These are phyloP conservation scores for Hedychridium roseum DNA, from an alignment of 2,888 invertebrate species.

Conservation along the genomic window DNA sequence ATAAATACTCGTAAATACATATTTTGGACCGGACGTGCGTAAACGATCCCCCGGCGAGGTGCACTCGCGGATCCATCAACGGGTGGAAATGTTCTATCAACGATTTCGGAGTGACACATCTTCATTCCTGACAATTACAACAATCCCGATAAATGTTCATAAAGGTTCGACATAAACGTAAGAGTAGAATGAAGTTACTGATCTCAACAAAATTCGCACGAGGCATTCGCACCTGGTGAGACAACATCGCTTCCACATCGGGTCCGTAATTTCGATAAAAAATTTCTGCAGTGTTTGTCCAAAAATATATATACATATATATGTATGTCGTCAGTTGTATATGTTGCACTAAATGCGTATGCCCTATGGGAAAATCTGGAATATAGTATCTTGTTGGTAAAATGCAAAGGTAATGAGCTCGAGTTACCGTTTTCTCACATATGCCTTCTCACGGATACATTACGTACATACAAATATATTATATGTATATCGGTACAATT, in stretches of 20 bases:
- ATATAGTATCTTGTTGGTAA: slow-evolving; percentile 20
- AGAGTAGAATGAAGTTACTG: no score
- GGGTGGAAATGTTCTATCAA: no score
- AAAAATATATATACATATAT: slow-evolving; percentile 57
- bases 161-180: no score
- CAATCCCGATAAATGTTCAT: no score
- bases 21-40: slow-evolving; percentile 11
- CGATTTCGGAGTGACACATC: no score
- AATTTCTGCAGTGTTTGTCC: slow-evolving; percentile 43
- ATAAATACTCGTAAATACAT: slow-evolving; percentile 54
- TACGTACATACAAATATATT: not conserved
- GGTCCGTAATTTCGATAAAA: slow-evolving; percentile 41
- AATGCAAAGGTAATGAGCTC: slow-evolving; percentile 35
- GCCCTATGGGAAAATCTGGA: slow-evolving; percentile 28
- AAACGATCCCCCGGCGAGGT: slow-evolving; percentile 13
- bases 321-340: slow-evolving; percentile 50
- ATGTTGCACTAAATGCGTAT: slow-evolving; percentile 43
- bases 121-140: no score
- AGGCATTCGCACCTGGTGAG: no score
- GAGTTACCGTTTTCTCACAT: not conserved
- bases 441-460: not conserved
- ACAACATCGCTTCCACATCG: slow-evolving; percentile 26
- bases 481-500: not conserved
- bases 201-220: no score
- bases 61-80: no score